Evolutionary conservation across 2,113 vertebrate species (phyloP), one percentile per base, ranked within the genome.

Genomic region (Argyrosomus japonicus): DNA sequence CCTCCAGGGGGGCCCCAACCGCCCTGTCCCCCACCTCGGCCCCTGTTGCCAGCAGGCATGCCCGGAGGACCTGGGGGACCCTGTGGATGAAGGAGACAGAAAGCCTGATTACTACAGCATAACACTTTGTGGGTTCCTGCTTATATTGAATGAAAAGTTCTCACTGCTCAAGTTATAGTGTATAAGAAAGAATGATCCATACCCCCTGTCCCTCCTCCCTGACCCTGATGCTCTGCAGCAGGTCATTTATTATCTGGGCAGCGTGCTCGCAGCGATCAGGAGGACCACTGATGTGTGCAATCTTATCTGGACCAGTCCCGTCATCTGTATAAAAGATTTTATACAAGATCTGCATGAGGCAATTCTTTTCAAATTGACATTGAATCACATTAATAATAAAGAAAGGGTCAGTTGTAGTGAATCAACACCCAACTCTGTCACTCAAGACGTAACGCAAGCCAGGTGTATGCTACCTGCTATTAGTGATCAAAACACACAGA

Each of bases 181-280:
- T 32, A 48, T 18, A 17, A 40, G 11, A 23, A 3, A 61, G 9
- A 40, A 40, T 18, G 13, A 91, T 95, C 95, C 91, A 4, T 79
- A 91, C 92, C 88, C 89, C 91, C 14, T 84, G 78, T 5, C 89
- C 89, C 57, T 85, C 91, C 60, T 88, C 87, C 50, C 87, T 84
- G 48, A 96, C 96, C 77, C 96, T 82, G 74, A 97, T 95, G 86
- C 96, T 97, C 91, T 97, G 96, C 36, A 97, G 94, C 51, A 97
- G 95, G 21, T 97, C 96, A 2, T 94, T 96, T 92, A 97, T 97
- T 71, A 97, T 97, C 58, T 96, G 93, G 19, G 96, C 96, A 0
- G 97, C 97, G 0, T 97, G 97, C 75, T 97, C 96, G 29, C 97
- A 97, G 47, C 96, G 85, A 43, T 97, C 97, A 0, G 96, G 97